phyloP scores from a whole-genome alignment of 2,113 vertebrate species.

The Tragelaphus buxtoni region DNA sequence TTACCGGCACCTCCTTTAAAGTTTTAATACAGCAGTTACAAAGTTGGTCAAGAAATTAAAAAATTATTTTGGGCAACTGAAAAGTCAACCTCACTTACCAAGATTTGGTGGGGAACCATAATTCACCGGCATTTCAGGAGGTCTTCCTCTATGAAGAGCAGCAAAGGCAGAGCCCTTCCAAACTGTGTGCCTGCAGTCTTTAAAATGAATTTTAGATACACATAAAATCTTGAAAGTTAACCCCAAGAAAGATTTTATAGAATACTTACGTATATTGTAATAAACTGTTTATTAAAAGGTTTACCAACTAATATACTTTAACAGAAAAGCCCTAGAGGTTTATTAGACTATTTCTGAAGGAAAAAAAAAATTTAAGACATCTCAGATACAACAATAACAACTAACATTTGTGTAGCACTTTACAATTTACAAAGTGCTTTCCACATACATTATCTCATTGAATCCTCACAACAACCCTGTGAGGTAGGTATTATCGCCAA shows the following conservation, averaged over 20 bases:
- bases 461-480: conserved; percentile 75
- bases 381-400: conserved; percentile 65
- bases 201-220: conserved; percentile 67
- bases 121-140: conserved; percentile 93
- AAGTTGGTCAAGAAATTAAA: not conserved
- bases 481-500: conserved; percentile 67
- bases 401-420: conserved; percentile 66
- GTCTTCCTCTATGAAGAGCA: conserved; percentile 95
- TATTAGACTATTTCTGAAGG: conserved; percentile 68
- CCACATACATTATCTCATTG: conserved; percentile 62
- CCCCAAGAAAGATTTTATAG: conserved; percentile 65
- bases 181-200: conserved; percentile 89
- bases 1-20: not conserved
- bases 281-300: conserved; percentile 73
- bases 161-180: conserved; percentile 94
- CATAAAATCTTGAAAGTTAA: conserved; percentile 63
- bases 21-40: not conserved
- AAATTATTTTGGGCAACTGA: not conserved
- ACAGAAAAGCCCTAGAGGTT: conserved; percentile 66
- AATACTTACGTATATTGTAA: conserved; percentile 72
- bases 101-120: conserved; percentile 86
- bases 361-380: conserved; percentile 30
- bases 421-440: conserved; percentile 69
- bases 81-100: conserved; percentile 79
- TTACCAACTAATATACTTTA: conserved; percentile 68